A percentile compares a stretch with the other conserved stretches of the same genome.
Conservation (phyloP, 2,888 invertebrate species). For the Lycophotia porphyrea region DNA sequence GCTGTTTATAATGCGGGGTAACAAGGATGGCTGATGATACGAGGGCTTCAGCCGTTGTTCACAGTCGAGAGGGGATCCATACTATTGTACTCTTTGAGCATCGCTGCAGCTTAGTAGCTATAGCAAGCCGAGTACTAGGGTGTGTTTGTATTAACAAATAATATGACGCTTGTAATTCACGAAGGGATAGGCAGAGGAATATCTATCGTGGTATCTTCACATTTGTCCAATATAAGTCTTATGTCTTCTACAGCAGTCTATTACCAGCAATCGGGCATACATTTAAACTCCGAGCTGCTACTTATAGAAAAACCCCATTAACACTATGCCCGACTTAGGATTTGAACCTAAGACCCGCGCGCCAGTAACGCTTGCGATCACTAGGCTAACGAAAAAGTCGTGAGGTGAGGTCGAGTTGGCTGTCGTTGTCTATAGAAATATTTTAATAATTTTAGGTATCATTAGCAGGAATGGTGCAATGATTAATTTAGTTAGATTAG, state of each 20-base stretch:
- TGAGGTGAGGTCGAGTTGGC: not conserved
- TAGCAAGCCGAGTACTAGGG: not conserved
- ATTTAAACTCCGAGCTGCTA: not conserved
- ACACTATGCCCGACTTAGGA: not conserved
- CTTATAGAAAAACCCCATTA: not conserved
- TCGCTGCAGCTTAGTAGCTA: constrained; percentile 6
- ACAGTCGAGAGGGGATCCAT: constrained; percentile 25
- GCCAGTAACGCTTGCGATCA: not conserved
- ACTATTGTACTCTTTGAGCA: constrained; percentile 51
- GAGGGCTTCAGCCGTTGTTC: constrained; percentile 42
- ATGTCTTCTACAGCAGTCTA: not conserved
- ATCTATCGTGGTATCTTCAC: not conserved
- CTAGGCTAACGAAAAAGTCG: not conserved
- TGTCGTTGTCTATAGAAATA: too few relatives aligned
- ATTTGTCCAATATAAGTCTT: not conserved
- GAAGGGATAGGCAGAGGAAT: not conserved
- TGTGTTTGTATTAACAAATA: not conserved
- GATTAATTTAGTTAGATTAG: not conserved
- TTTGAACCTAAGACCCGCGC: not conserved
- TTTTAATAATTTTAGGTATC: too few relatives aligned
- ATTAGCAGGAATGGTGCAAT: not conserved
- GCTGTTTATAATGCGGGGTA: constrained; percentile 49
- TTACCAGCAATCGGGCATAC: not conserved
- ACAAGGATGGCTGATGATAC: constrained; percentile 34
- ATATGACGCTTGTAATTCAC: not conserved